phyloP scores from a whole-genome alignment of 2,888 invertebrate genomes.

The Cryptocephalus moraei region DNA sequence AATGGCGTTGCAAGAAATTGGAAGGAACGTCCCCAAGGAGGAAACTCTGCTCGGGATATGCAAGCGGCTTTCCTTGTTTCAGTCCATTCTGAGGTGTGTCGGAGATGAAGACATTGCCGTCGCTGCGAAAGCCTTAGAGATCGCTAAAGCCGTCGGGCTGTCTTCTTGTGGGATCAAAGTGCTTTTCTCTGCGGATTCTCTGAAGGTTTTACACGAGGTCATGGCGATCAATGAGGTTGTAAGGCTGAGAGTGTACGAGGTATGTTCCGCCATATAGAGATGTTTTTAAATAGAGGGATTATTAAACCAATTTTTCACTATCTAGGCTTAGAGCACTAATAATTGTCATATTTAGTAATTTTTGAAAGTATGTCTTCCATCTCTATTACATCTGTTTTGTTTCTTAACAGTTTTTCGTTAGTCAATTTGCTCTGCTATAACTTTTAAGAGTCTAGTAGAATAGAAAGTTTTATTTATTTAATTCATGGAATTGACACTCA shows the following conservation, averaged over 20 bases:
- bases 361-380: too few species aligned
- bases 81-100: conserved; percentile 47
- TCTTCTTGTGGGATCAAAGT: conserved; percentile 37
- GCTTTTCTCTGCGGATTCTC: conserved; percentile 45
- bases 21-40: conserved; percentile 26
- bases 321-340: too few species aligned
- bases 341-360: too few species aligned
- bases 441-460: not conserved
- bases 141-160: conserved; percentile 43
- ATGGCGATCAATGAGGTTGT: conserved; percentile 48
- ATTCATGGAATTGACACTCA: too few species aligned
- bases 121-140: conserved; percentile 47
- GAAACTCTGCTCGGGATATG: conserved; percentile 26
- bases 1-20: conserved; percentile 54
- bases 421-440: not conserved
- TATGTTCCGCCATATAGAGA: conserved; percentile 2
- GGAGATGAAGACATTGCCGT: conserved; percentile 49
- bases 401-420: too few species aligned
- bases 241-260: conserved; percentile 62
- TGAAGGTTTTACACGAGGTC: conserved; percentile 47
- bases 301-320: too few species aligned
- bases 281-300: too few species aligned
- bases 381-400: too few species aligned
- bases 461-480: not conserved
- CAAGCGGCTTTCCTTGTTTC: conserved; percentile 37